phyloP scores from a whole-genome alignment of 2,888 invertebrate genomes.

The Cosmopolites sordidus region DNA sequence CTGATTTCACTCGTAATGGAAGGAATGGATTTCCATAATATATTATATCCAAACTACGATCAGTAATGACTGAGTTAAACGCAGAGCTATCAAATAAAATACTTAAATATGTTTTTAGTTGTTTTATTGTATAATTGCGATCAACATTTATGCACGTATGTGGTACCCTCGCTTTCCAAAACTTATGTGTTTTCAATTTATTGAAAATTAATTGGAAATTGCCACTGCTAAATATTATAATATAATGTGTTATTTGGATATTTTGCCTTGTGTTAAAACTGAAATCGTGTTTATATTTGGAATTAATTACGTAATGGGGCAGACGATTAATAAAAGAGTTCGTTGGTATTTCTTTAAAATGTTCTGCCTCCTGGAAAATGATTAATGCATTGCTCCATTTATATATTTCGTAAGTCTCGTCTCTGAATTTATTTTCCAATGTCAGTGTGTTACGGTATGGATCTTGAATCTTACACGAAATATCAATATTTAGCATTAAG shows the following conservation, averaged over 20 bases:
- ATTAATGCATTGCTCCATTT: no score
- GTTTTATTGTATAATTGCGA: background rate
- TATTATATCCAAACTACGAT: background rate
- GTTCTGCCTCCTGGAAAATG: no score
- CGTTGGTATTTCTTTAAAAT: no score
- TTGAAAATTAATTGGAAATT: background rate
- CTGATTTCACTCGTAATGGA: background rate
- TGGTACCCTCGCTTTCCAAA: background rate
- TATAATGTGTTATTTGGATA: background rate
- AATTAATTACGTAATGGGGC: background rate
- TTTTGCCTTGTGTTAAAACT: background rate
- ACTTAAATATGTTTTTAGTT: background rate
- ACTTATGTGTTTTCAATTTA: background rate
- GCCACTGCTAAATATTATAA: background rate
- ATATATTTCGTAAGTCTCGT: no score
- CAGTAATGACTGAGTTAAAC: background rate
- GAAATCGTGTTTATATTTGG: background rate
- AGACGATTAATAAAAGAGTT: no score
- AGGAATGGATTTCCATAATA: background rate
- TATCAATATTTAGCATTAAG: no score
- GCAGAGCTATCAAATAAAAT: background rate
- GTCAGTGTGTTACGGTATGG: no score
- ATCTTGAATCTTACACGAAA: no score
- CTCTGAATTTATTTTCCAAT: no score
- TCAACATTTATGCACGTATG: background rate